phyloP scores from a whole-genome alignment of 2,888 invertebrate species.

The Cataglyphis albicans region DNA sequence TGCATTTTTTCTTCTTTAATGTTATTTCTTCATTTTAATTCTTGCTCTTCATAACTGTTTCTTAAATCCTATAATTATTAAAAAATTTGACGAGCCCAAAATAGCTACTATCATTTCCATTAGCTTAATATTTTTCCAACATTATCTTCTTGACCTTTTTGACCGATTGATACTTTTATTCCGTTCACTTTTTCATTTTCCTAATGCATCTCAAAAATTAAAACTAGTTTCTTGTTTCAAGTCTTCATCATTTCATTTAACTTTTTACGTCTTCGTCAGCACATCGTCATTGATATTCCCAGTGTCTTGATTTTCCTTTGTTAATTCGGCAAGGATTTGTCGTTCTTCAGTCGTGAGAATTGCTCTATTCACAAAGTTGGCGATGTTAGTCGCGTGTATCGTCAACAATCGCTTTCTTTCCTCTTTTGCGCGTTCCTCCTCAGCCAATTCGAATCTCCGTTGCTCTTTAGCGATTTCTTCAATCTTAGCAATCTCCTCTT shows the following conservation, averaged over 20 bases:
- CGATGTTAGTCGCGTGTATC: constrained; percentile 76
- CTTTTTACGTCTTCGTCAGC: neutral
- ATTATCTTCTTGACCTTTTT: neutral
- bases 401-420: constrained; percentile 76
- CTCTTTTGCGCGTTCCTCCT: constrained; percentile 59
- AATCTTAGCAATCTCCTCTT: constrained; percentile 67
- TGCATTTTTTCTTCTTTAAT: neutral
- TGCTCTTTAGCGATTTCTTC: constrained; percentile 65
- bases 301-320: neutral
- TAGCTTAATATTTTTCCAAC: neutral
- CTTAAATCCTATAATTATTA: constrained; percentile 8
- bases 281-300: neutral
- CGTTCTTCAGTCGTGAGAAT: constrained; percentile 73
- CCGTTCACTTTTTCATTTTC: neutral
- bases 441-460: constrained; percentile 56
- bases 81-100: neutral
- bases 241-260: neutral
- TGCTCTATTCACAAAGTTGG: constrained; percentile 68
- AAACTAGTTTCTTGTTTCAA: neutral
- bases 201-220: neutral
- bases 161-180: too few relatives aligned
- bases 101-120: neutral
- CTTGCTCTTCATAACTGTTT: neutral
- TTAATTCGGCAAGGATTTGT: constrained; percentile 56
- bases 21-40: neutral